These are phyloP conservation scores for Pristiophorus japonicus DNA, from an alignment of 2,113 vertebrate species.

Conservation along the genomic window DNA sequence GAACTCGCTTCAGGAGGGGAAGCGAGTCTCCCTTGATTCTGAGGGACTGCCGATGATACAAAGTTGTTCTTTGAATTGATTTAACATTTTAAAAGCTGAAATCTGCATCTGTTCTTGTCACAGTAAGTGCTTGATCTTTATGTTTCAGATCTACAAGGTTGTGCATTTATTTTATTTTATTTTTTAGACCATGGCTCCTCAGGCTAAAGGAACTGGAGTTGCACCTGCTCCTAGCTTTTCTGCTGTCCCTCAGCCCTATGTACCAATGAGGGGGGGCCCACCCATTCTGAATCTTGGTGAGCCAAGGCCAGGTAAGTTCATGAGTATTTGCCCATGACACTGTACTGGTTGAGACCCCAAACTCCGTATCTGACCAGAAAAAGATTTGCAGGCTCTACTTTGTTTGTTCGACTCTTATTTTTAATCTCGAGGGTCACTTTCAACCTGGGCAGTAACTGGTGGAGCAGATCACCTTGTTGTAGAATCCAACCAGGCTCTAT, in stretches of 20 bases:
- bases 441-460: background rate
- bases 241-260: background rate
- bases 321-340: background rate
- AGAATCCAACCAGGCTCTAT: background rate
- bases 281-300: conserved; percentile 2
- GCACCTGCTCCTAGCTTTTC: background rate
- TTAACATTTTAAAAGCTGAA: background rate
- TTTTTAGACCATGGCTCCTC: background rate
- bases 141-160: background rate
- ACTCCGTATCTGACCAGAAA: background rate
- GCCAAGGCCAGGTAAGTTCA: background rate
- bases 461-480: background rate
- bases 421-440: background rate
- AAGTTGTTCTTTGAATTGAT: background rate
- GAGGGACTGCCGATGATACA: no score
- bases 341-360: background rate
- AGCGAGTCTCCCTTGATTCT: no score
- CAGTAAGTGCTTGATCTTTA: background rate
- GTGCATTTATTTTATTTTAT: no score
- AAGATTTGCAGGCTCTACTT: background rate
- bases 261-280: background rate
- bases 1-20: no score
- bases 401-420: background rate
- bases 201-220: background rate
- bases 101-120: background rate